A percentile compares a stretch with the other conserved stretches of the same genome.
phyloP scores from a whole-genome alignment of 2,888 invertebrate species.

The Tortrix viridana region DNA sequence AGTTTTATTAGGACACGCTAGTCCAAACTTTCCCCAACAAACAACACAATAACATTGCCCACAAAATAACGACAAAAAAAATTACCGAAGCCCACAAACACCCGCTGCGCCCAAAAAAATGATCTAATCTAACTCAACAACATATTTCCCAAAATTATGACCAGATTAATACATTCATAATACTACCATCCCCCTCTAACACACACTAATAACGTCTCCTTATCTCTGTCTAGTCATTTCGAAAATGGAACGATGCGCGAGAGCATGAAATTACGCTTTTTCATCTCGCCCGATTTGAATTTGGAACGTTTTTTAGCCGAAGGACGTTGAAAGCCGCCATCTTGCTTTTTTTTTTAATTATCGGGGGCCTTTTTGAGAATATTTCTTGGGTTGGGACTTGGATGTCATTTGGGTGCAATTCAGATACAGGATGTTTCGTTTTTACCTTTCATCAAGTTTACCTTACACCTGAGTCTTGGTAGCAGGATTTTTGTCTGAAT shows the following conservation, averaged over 20 bases:
- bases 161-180: slow-evolving; percentile 80
- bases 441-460: neutral
- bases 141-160: slow-evolving; percentile 76
- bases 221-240: slow-evolving; percentile 64
- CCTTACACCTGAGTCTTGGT: neutral
- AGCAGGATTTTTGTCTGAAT: too few relatives aligned
- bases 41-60: neutral
- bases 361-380: slow-evolving; percentile 46
- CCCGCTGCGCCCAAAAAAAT: slow-evolving; percentile 40
- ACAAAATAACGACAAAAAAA: slow-evolving; percentile 14
- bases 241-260: slow-evolving; percentile 75
- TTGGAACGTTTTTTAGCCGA: slow-evolving; percentile 39
- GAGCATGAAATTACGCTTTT: slow-evolving; percentile 81
- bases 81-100: neutral
- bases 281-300: slow-evolving; percentile 64
- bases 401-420: slow-evolving; percentile 59
- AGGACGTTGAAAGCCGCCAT: slow-evolving; percentile 49
- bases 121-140: slow-evolving; percentile 62
- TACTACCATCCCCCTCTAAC: slow-evolving; percentile 50
- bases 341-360: slow-evolving; percentile 46
- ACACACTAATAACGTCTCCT: slow-evolving; percentile 2
- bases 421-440: slow-evolving; percentile 43
- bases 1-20: too few relatives aligned
- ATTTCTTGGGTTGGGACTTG: slow-evolving; percentile 62
- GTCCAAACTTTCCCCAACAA: neutral